Evolutionary conservation across 2,888 invertebrate genomes (phyloP).

Genomic region (Hypomecis punctinalis): DNA sequence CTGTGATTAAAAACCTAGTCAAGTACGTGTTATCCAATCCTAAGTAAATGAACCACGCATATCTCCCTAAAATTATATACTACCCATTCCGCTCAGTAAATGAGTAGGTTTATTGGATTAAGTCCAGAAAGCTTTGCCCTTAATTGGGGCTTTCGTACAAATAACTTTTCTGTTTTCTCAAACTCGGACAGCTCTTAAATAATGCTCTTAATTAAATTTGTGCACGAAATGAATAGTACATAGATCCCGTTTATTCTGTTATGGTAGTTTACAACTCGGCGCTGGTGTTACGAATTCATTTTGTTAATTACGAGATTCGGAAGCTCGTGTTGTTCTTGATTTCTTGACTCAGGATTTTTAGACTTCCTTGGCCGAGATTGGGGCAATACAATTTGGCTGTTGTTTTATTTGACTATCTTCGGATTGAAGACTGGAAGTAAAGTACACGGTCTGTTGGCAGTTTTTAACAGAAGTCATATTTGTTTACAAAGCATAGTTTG

Average conservation of each 20-base stretch:
- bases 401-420: constrained; percentile 8
- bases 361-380: constrained; percentile 1
- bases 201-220: constrained; percentile 79
- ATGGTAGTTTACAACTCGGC: constrained; percentile 35
- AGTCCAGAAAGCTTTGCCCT: constrained; percentile 82
- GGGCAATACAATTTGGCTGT: constrained; percentile 4
- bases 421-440: background rate
- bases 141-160: constrained; percentile 83
- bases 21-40: constrained; percentile 56
- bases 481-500: too few species aligned
- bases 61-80: constrained; percentile 76
- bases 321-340: constrained; percentile 38
- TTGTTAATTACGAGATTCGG: constrained; percentile 34
- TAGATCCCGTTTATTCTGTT: constrained; percentile 47
- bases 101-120: constrained; percentile 84
- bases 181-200: constrained; percentile 80
- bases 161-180: constrained; percentile 83
- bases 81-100: constrained; percentile 80
- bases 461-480: too few species aligned
- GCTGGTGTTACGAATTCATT: constrained; percentile 36
- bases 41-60: constrained; percentile 43
- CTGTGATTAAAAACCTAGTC: background rate
- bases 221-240: constrained; percentile 59
- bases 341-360: constrained; percentile 17
- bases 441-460: background rate